Base-by-base conservation (phyloP, 1,140 invertebrate species). In the Gonatopus flavifemur region DNA sequence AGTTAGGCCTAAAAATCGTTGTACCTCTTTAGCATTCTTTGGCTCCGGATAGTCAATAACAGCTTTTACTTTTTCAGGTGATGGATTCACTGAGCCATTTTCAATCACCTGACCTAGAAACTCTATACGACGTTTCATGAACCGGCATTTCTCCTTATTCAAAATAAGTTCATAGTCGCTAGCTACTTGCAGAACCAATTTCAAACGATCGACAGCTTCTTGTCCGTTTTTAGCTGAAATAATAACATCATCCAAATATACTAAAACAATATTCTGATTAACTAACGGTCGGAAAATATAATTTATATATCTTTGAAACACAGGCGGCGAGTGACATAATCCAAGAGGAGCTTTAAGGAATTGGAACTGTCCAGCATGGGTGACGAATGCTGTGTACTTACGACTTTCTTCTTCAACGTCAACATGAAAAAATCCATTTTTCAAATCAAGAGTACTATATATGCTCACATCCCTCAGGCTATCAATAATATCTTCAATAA, bases 1-100 rank as follows among this genome's bases (percentile, higher is more conserved):
- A 13, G 33, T 38, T 15, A 50, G 18, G 7, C 62, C 55, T 16
- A 67, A 21, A 38, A 64, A 67, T 19, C 37, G 48, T 41, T 55
- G 53, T 8, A 70, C 25, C 37, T 54, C 3, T 45, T 55, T 60
- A 3, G 37, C 38, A 15, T 30, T 55, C 28, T 48, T 57, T 3
- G 57, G 66, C 15, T 42, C 15, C 2, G 62, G 58, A 47, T 58
- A 57, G 0, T 49, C 50, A 35, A 38, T 25, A 2, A 66, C 49
- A 0, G 57, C 53, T 24, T 33, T 16, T 2, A 60, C 25, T 30
- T 69, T 67, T 3, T 45, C 30, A 24, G 30, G 5, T n/a, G 53
- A 67, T 13, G 32, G 32, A 5, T 33, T 9, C 6, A 33, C 5
- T 13, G 10, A n/a, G 5, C 32, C 32, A 9, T 9, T 15, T 13